A percentile compares a stretch with the other conserved stretches of the same genome.
Evolutionary conservation across 1,140 invertebrate genomes (phyloP).

Genomic region (Camponotus pennsylvanicus): DNA sequence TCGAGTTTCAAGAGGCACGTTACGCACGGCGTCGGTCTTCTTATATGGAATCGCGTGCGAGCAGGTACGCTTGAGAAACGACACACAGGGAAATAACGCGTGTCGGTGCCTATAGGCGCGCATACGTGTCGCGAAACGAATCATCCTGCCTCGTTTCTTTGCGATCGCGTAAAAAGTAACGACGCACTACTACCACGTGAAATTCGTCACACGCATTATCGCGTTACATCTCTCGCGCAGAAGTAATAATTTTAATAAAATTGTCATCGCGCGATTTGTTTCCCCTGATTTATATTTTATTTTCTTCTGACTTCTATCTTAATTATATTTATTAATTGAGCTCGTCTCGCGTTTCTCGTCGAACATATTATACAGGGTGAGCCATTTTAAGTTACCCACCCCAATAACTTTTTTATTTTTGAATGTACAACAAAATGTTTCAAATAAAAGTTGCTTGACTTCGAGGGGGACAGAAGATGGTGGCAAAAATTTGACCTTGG

Average conservation of each 20-base stretch:
- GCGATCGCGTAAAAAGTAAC: not conserved
- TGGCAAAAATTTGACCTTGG: no score
- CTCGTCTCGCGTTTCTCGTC: not conserved
- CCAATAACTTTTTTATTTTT: no score
- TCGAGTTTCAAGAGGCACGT: conserved; percentile 74
- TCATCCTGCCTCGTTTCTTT: conserved; percentile 35
- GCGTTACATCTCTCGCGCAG: not conserved
- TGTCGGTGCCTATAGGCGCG: conserved; percentile 39
- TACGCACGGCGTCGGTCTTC: conserved; percentile 71
- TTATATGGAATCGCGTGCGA: conserved; percentile 75
- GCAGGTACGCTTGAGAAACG: conserved; percentile 66
- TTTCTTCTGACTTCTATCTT: not conserved
- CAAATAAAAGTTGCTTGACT: no score
- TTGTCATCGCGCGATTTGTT: not conserved
- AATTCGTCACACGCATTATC: not conserved
- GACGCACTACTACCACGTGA: not conserved
- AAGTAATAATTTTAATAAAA: conserved; percentile 3
- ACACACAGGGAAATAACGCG: conserved; percentile 53
- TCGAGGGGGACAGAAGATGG: no score
- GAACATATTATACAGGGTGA: no score
- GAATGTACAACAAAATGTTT: no score
- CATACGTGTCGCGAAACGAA: conserved; percentile 67
- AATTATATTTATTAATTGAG: not conserved
- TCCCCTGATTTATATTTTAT: no score
- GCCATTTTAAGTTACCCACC: no score